Base-by-base conservation (phyloP, 2,113 vertebrate species). In the Antechinus stuartii region DNA sequence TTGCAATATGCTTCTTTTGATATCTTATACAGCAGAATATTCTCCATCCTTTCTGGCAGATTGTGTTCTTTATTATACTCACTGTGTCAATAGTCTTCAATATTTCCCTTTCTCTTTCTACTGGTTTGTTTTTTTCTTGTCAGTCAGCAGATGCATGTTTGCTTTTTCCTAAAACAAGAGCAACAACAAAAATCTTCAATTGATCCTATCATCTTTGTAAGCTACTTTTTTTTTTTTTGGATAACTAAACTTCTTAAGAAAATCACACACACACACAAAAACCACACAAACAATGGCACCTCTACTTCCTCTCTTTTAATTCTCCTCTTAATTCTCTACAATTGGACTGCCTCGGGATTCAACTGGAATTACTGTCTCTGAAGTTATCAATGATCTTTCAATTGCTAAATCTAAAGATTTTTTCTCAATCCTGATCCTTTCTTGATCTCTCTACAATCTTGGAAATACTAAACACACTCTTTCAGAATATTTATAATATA, bases 1-100 rank as follows among this genome's bases (percentile, higher is more conserved):
- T 97, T 95, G 10, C 90, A 95, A 27, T 49, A 35, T 30, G 2
- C 90, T 94, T 25, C 55, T 97, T 91, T 95, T 96, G 95, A 89
- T 89, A 84, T 90, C 68, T 76, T 84, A 42, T 84, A 42, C 5
- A 22, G 0, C 35, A 95, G 9, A 50, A 16, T 90, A 2, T 14
- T n/a, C n/a, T 84, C 68, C 14, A 52, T 50, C 12, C 50, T 52
- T 90, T 84, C 35, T 42, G n/a, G 68, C 0, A 84, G 19, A 84
- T 42, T 68, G 0, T 42, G 35, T 7, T 84, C 19, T 84, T 42
- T 42, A 42, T 23, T 23, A 42, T 84, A 19, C 68, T 42, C 68
- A 84, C 19, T 84, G 1, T 84, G 5, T 42, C 5, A 84, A 16
- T 84, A 42, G 42, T 23, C 68, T 84, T 84, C 6, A 84, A 2